Evolutionary conservation across 2,888 invertebrate species (phyloP).

Genomic region (Pterostichus madidus): DNA sequence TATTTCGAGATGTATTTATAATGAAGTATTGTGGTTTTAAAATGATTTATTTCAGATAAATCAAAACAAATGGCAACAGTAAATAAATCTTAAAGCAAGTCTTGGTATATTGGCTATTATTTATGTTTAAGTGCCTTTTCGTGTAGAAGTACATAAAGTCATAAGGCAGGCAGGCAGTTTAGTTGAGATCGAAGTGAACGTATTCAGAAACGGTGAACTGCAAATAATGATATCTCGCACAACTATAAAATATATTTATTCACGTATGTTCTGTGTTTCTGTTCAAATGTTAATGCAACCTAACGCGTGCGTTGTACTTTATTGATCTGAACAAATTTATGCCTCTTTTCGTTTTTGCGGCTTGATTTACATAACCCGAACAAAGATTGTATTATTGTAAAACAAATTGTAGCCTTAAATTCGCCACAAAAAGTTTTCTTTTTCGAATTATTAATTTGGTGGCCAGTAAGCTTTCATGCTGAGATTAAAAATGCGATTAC

Average conservation of each 20-base stretch:
- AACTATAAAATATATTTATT: neutral
- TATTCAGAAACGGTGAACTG: neutral
- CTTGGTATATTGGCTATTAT: slow-evolving; percentile 1
- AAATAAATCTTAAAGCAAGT: slow-evolving; percentile 12
- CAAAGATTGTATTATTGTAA: slow-evolving; percentile 37
- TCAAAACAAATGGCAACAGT: slow-evolving; percentile 33
- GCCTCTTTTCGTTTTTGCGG: slow-evolving; percentile 21
- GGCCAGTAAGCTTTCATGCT: neutral
- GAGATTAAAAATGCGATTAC: neutral
- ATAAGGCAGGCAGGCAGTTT: neutral
- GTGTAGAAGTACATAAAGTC: too few species aligned
- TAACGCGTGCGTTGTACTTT: slow-evolving; percentile 2
- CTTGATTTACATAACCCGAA: slow-evolving; percentile 29
- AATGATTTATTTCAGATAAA: slow-evolving; percentile 1
- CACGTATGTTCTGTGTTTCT: slow-evolving; percentile 10
- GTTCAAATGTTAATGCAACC: slow-evolving; percentile 37
- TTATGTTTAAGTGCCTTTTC: slow-evolving; percentile 45
- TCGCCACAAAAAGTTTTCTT: neutral
- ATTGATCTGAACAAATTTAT: slow-evolving; percentile 33
- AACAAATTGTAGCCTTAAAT: slow-evolving; percentile 24
- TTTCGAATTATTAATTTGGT: slow-evolving; percentile 21
- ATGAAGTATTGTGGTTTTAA: neutral
- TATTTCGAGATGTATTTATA: too few species aligned
- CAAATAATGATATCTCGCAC: slow-evolving; percentile 5
- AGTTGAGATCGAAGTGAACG: neutral